Evolutionary conservation across 2,888 invertebrate species (phyloP), one percentile per base, ranked within the genome.

Genomic region (Eupithecia exiguata): DNA sequence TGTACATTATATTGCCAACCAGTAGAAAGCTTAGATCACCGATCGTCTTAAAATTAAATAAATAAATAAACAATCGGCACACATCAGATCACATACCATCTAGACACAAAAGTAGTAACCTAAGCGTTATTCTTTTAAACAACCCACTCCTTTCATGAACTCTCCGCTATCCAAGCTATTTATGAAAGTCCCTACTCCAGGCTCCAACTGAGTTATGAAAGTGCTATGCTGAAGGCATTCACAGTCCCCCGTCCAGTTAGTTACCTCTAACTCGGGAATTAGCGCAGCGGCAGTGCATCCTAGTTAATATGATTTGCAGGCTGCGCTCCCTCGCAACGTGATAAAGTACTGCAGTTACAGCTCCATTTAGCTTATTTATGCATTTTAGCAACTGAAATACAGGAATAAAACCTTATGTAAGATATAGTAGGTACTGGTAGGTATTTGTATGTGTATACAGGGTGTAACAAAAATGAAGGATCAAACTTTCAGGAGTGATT

Each of bases 281-380:
- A 79, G 77, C 75, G 5, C 36, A 78, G 76, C 69, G 74, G 80
- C 68, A 80, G 80, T 74, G 77, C 75, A 76, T 75, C 78, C 84
- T 87, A 84, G 87, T 86, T 92, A 92, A 91, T 91, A 90, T 91
- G 90, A 91, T 91, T 92, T 91, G 86, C 86, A 82, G 84, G 82
- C 81, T 77, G 78, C 80, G 81, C 77, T 77, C 74, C 69, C 63
- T 72, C 76, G 86, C 86, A 87, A 91, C 88, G 89, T 91, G 89
- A 89, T 91, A 88, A 89, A 91, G 88, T 86, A 78, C 80, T 77
- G 78, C 63, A 84, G 84, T 38, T 21, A 65, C 84, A 82, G 79
- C 80, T 83, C 83, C 84, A 82, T 86, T 85, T 85, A 85, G 65
- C 36, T 38, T 66, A 21, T 66, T 66, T 66, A 66, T 43, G 25